Base-by-base conservation (phyloP, 2,888 invertebrate species). In the Dascillus cervinus region DNA sequence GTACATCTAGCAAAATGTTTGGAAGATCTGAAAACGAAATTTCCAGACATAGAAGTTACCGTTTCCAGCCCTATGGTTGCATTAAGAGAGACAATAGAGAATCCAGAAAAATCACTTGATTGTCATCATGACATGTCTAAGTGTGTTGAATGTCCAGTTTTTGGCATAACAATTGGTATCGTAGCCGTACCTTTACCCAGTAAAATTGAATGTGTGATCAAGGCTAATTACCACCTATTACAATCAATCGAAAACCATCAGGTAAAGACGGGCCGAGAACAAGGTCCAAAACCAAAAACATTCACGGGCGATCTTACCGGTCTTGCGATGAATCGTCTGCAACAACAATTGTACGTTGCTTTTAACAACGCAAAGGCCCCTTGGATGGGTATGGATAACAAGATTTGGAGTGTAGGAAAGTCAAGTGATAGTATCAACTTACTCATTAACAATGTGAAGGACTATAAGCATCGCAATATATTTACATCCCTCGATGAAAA, bases 1-100 rank as follows among this genome's bases (percentile, higher is more conserved):
- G 88, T 98, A 2, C 98, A 98, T 65, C 72, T 98, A 29, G 89
- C 96, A 58, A 81, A 94, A 55, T 98, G 98, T 65, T 69, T 98
- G 3, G 87, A 89, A 56, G 98, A 98, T 67, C 71, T 98, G 29
- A 80, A 75, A 47, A 71, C 69, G 35, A 76, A 79, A 44, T 94
- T 89, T 65, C 89, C 87, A 0, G 83, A 83, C 60, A 77, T 90
- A 37, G 82, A 88, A 27, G 70, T 96, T n/a, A 81, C 81, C 41
- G 90, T 89, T 1, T 97, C 97, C 0, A 80, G 86, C 53, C 97
- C 97, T 0, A 96, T 98, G 50, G 96, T 98, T 1, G 88, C 96
- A 3, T 91, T 97, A 55, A 74, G 89, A 46, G 98, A 98, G 66
- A 98, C 97, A 0, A 77, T 98, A 29, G 75, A 94, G n/a, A n/a